A percentile compares a stretch with the other conserved stretches of the same genome.
Evolutionary conservation across 2,888 invertebrate genomes (phyloP).

Genomic region (Tetrapedia diversipes): DNA sequence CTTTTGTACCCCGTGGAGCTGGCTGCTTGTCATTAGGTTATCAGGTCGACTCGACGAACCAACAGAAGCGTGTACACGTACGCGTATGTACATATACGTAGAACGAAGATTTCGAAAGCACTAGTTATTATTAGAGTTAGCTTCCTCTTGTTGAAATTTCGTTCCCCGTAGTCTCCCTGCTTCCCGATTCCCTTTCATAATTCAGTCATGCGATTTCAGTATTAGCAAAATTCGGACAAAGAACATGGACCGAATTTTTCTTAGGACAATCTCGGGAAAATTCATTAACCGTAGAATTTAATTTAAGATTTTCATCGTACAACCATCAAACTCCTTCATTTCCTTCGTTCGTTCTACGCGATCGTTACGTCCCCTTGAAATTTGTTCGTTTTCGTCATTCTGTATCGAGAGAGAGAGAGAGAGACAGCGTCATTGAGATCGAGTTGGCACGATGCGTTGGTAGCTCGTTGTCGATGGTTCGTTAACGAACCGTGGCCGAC

Average conservation of each 20-base stretch:
- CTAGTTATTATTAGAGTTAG: constrained; percentile 53
- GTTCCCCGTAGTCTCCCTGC: background rate
- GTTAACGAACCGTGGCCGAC: background rate
- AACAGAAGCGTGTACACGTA: background rate
- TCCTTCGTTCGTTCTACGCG: too few relatives aligned
- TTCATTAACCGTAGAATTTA: too few relatives aligned
- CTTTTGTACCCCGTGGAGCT: background rate
- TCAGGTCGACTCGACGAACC: constrained; percentile 65
- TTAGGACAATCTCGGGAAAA: too few relatives aligned
- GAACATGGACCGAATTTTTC: constrained; percentile 58
- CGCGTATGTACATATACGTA: background rate
- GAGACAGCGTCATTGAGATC: too few relatives aligned
- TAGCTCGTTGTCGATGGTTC: background rate
- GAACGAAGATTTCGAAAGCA: constrained; percentile 18
- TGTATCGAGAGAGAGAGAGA: too few relatives aligned
- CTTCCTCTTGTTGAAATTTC: constrained; percentile 23
- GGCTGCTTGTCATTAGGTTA: constrained; percentile 68
- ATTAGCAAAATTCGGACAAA: constrained; percentile 44
- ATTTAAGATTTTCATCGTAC: too few relatives aligned
- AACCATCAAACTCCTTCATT: too few relatives aligned
- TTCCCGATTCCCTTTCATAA: background rate
- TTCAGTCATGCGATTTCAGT: background rate
- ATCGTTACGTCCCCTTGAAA: too few relatives aligned
- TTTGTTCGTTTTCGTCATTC: too few relatives aligned
- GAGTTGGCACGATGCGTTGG: background rate